Evolutionary conservation across 2,113 vertebrate genomes (phyloP), one percentile per base, ranked within the genome.

Genomic region (Apteryx owenii): DNA sequence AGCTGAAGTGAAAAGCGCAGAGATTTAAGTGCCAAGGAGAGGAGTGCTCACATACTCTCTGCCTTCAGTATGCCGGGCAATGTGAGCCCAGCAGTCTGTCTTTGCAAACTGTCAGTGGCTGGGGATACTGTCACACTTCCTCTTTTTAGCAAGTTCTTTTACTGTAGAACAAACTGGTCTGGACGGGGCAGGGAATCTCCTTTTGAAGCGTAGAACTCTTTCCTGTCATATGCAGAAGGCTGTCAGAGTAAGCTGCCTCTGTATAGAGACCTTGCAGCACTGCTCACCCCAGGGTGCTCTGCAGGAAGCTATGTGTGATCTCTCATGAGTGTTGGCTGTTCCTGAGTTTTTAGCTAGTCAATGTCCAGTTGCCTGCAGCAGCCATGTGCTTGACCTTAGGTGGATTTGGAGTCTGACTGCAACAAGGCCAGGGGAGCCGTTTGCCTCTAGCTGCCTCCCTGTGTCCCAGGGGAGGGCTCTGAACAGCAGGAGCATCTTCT

Each of bases 11-110:
- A 51, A 10, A 46, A 75, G 5, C 4, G 2, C 0, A 2, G 36
- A 2, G 36, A 54, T 3, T 3, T 9, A 46, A 81, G 22, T 19
- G n/a, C 21, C 33, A 44, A 36, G 68, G 33, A 33, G 77, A 9
- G 12, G 8, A 6, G 14, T 81, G 60, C 33, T 65, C 36, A 20
- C 3, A 2, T 3, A 16, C 53, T 8, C 12, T 51, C 51, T 7
- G 1, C 18, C 5, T 3, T 28, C 58, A 58, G 61, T 38, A 17
- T 0, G 0, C 25, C 1, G 0, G 56, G 77, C 53, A 69, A 22
- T 0, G 0, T 22, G 33, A 88, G 80, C 58, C 2, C 5, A 66
- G 75, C 31, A 2, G 36, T 81, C 42, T 42, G 44, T 72, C 60
- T 31, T 53, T n/a, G 38, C 38, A 53, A 1, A 22, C 61, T 85